Base-by-base conservation (phyloP, 1,140 invertebrate species). In the Meloidogyne hapla region DNA sequence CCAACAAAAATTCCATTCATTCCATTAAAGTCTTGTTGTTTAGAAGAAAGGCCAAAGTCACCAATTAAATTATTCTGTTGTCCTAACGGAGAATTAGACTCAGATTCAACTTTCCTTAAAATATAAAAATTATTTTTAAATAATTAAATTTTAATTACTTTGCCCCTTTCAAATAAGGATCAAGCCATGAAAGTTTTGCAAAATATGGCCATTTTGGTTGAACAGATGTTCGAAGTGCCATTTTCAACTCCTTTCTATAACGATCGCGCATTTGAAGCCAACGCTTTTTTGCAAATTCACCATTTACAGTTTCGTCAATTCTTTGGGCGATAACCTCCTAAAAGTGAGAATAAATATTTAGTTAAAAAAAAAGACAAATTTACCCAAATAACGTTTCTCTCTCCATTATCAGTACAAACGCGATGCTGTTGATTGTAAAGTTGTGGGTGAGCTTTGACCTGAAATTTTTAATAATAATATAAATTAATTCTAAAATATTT, bases 211-310 rank as follows among this genome's bases (percentile, higher is more conserved):
- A 86, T 79, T 84, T 87, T 3, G 85, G 82, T 28, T 74, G 73
- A 61, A 80, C 76, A 12, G 73, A 72, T 25, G 78, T 77, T 12
- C 84, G 79, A 6, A 85, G 63, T 33, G 85, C 81, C 21, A 82
- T 77, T 71, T 87, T 86, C 15, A 86, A 69, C 48, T 86, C 84
- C 63, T 86, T 86, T 23, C 84, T 63, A 68, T 86, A 86, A 23
- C 84, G 75, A 75, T 86, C 84, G 18, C 84, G 71, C 78, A 86
- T 78, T 76, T 86, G 84, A 21, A 86, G 69, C 84, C 84, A 86
- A 69, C 84, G 73, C 38, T 87, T 85, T 64, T 86, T 86, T 21
- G 84, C 84, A 74, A 86, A 86, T 78, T 87, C 86, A 83, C 80
- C 80, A 21, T 40, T 81, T 28, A 83, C 73, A 21, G 71, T 79